Percentiles rank a stretch among this genome's conserved stretches.
Conservation (phyloP, 2,113 vertebrate species). For the Datnioides undecimradiatus region DNA sequence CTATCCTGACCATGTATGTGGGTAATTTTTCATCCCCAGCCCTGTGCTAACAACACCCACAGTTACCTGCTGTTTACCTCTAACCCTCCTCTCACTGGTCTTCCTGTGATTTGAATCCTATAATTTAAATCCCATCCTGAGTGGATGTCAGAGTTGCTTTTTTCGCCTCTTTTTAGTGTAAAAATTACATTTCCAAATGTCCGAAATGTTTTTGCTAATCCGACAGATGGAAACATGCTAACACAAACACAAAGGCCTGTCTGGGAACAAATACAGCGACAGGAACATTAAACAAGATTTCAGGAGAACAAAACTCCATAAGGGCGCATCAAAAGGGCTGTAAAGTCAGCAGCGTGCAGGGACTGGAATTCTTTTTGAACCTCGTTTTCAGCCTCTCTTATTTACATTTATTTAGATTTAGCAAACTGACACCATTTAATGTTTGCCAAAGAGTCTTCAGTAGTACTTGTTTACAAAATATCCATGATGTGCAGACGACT, state of each 20-base stretch:
- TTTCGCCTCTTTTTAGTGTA: too few relatives aligned
- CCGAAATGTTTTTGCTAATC: too few relatives aligned
- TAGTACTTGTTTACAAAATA: not conserved
- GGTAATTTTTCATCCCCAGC: not conserved
- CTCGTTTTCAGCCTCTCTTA: too few relatives aligned
- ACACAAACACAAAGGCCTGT: not conserved
- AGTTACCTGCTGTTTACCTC: not conserved
- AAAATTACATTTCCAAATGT: too few relatives aligned
- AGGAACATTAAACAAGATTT: not conserved
- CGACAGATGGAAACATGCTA: not conserved
- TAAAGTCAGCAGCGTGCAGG: too few relatives aligned
- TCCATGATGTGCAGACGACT: not conserved
- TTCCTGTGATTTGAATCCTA: too few relatives aligned
- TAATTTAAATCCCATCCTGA: too few relatives aligned
- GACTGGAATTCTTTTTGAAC: too few relatives aligned
- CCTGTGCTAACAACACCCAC: not conserved
- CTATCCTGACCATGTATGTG: not conserved
- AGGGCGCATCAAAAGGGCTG: too few relatives aligned
- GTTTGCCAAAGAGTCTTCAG: not conserved
- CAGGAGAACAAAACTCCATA: not conserved
- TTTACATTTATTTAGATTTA: too few relatives aligned
- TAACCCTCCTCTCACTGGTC: not conserved
- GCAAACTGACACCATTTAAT: not conserved
- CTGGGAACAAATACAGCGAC: not conserved
- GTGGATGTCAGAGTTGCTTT: too few relatives aligned